A percentile compares a stretch with the other conserved stretches of the same genome.
Conservation (phyloP, 1,140 invertebrate species). For the Drosophila albomicans region DNA sequence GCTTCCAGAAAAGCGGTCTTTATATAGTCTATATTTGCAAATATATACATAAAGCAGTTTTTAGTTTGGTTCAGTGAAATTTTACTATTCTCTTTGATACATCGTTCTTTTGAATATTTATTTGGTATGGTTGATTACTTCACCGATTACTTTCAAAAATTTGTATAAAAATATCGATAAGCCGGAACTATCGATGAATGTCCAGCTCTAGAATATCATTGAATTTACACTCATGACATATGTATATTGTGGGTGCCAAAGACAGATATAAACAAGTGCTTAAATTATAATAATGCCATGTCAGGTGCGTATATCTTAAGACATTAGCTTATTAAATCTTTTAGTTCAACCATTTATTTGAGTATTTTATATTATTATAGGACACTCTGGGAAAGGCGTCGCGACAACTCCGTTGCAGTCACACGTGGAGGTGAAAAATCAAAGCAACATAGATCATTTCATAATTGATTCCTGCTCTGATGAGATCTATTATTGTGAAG, state of each 20-base stretch:
- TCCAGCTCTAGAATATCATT: no score
- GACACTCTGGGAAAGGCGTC: background rate
- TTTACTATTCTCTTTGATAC: no score
- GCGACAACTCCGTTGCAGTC: background rate
- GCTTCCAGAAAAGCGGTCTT: no score
- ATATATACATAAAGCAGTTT: no score
- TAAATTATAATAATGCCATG: conserved; percentile 51
- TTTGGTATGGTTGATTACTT: no score
- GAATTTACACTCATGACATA: conserved; percentile 11
- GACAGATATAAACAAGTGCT: conserved; percentile 11
- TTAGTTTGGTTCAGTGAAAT: no score
- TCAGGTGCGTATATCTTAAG: conserved; percentile 33
- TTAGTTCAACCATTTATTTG: background rate
- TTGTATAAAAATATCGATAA: no score
- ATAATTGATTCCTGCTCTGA: conserved; percentile 19
- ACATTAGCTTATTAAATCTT: background rate
- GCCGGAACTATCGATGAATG: no score
- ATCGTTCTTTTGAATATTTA: no score
- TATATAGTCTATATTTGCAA: no score
- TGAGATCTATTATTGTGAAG: conserved; percentile 55
- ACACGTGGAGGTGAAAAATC: conserved; percentile 53
- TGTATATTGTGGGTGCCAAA: background rate
- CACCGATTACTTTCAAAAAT: no score
- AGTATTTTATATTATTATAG: conserved; percentile 16
- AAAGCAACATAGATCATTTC: conserved; percentile 23